Evolutionary conservation across 2,888 invertebrate genomes (phyloP), one percentile per base, ranked within the genome.

Genomic region (Augiades crinisus): DNA sequence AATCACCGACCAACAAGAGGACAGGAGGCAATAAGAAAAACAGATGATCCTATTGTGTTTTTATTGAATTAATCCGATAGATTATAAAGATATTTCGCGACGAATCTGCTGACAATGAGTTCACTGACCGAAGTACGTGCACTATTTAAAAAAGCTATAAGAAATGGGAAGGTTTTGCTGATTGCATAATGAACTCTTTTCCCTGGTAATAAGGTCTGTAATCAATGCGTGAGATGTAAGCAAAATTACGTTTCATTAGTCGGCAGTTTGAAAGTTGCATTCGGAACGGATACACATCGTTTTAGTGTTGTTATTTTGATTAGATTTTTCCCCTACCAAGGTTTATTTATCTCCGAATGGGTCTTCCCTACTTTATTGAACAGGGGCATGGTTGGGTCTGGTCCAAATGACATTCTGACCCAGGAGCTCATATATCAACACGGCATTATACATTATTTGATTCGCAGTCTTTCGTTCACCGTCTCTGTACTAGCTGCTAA

Each of bases 221-320:
- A 17, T 34, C 5, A 41, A 16, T 40, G 17, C 17, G 13, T 19
- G 24, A 30, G 13, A 33, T 0, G n/a, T 22, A 38, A 45, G 52
- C 43, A 54, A 62, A 61, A 61, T 57, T 58, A 55, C 58, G 46
- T 56, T 63, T 62, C 59, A 63, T 65, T 64, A 60, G 62, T 54
- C 56, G 59, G 47, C 58, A 52, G 58, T 64, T 67, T 63, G 64
- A 68, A 67, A 70, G 67, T 70, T 65, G 68, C 68, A 70, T 70
- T 67, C 65, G 64, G 60, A 67, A 62, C 60, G 63, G 64, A 66
- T 61, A 66, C 65, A 64, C 63, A 58, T 57, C 56, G 53, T 66
- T 64, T 66, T 62, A 58, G 59, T 63, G 56, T 62, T 64, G 65
- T 66, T 63, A 64, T 61, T 65, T 61, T 67, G 60, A 59, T 63